Evolutionary conservation across 2,113 vertebrate species (phyloP).

Genomic region (Colossoma macropomum): DNA sequence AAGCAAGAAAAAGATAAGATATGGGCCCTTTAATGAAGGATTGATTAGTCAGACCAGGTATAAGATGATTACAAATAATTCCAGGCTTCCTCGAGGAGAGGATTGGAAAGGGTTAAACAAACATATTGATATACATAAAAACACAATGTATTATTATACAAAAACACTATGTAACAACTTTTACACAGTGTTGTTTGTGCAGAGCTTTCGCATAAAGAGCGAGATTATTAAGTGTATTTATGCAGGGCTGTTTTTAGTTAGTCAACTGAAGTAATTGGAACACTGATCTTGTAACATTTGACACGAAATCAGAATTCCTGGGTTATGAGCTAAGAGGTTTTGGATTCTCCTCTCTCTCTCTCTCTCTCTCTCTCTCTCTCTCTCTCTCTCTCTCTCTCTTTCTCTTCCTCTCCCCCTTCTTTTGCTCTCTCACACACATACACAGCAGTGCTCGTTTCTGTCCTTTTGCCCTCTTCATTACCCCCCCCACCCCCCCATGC

Average conservation of each 20-base stretch:
- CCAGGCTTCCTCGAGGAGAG: too few relatives aligned
- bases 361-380: neutral
- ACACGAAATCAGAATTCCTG: conserved; percentile 69
- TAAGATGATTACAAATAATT: too few relatives aligned
- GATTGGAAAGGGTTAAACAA: too few relatives aligned
- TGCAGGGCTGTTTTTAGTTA: conserved; percentile 46
- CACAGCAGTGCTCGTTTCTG: conserved; percentile 29
- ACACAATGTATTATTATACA: too few relatives aligned
- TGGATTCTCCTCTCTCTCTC: conserved; percentile 24
- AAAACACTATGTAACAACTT: too few relatives aligned
- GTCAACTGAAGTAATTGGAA: conserved; percentile 67
- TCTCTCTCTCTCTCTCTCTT: neutral
- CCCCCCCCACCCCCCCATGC: conserved; percentile 6
- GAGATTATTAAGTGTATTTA: conserved; percentile 22
- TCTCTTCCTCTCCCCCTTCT: neutral
- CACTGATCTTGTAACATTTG: conserved; percentile 64
- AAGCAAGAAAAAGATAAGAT: too few relatives aligned
- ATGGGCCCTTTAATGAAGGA: too few relatives aligned
- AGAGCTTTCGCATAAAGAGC: neutral
- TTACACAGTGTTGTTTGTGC: neutral
- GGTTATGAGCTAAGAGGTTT: conserved; percentile 71
- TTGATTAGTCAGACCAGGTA: too few relatives aligned
- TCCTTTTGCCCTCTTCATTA: conserved; percentile 56
- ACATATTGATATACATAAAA: too few relatives aligned
- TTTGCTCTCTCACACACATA: conserved; percentile 5